A percentile compares a stretch with the other conserved stretches of the same genome.
phyloP scores from a whole-genome alignment of 2,888 invertebrate genomes.

The Ophion ellenae region DNA sequence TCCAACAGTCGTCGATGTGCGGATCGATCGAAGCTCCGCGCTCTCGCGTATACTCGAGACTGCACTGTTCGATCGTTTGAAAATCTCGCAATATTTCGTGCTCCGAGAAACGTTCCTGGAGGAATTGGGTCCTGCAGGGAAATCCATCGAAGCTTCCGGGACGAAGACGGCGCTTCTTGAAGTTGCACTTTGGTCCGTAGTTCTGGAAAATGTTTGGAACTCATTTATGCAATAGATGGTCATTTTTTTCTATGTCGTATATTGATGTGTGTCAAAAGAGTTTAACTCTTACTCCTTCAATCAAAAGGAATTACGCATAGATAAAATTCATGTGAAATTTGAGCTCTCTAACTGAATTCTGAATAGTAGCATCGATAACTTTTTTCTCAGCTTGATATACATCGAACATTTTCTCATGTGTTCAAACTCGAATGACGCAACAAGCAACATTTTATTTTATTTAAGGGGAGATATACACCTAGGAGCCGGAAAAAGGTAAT shows the following conservation, averaged over 20 bases:
- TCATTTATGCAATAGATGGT: not conserved
- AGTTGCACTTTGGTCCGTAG: conserved; percentile 99
- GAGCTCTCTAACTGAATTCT: not conserved
- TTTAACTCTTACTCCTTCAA: too few relatives aligned
- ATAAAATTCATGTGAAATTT: not conserved
- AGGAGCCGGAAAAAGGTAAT: too few relatives aligned
- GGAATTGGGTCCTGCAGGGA: conserved; percentile 90
- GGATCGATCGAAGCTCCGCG: conserved; percentile 98
- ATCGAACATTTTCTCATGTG: not conserved
- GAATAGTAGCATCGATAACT: not conserved
- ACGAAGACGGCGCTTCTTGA: conserved; percentile 95
- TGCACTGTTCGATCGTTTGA: conserved; percentile 96
- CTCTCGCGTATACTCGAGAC: conserved; percentile 94
- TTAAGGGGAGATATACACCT: too few relatives aligned
- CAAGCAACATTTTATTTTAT: not conserved
- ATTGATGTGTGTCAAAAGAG: too few relatives aligned
- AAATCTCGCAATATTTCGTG: conserved; percentile 88
- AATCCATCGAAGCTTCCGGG: conserved; percentile 93
- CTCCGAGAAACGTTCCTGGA: conserved; percentile 90
- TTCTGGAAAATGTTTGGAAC: conserved; percentile 85
- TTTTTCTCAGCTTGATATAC: not conserved
- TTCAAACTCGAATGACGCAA: not conserved
- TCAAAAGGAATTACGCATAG: not conserved
- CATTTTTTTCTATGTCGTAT: too few relatives aligned
- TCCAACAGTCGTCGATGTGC: conserved; percentile 99